phyloP scores from a whole-genome alignment of 1,140 invertebrate species.

The Drosophila orosa region DNA sequence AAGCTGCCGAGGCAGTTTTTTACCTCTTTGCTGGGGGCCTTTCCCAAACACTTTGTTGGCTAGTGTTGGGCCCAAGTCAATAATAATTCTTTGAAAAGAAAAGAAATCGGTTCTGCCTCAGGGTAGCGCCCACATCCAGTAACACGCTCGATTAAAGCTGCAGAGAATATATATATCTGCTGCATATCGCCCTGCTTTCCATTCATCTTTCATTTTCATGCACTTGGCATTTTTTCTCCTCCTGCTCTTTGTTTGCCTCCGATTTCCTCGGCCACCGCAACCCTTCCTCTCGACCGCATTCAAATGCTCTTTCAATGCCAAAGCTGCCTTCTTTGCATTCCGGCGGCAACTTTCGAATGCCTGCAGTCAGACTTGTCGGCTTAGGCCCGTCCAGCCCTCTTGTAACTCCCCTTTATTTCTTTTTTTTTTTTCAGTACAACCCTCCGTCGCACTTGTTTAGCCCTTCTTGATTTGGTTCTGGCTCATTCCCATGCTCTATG shows the following conservation, averaged over 20 bases:
- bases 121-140: slow-evolving; percentile 34
- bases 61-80: slow-evolving; percentile 39
- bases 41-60: slow-evolving; percentile 15
- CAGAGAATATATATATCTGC: slow-evolving; percentile 23
- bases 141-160: slow-evolving; percentile 74
- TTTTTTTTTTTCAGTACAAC: slow-evolving; percentile 2
- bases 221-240: slow-evolving; percentile 68
- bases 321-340: slow-evolving; percentile 66
- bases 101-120: slow-evolving; percentile 29
- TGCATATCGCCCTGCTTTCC: neutral
- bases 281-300: slow-evolving; percentile 25
- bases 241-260: slow-evolving; percentile 44
- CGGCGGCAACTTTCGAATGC: slow-evolving; percentile 41
- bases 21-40: neutral
- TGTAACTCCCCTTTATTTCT: slow-evolving; percentile 16
- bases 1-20: slow-evolving; percentile 13
- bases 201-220: slow-evolving; percentile 65
- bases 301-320: slow-evolving; percentile 78
- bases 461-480: slow-evolving; percentile 33
- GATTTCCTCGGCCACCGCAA: neutral
- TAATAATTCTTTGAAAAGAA: slow-evolving; percentile 41
- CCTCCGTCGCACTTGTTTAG: neutral
- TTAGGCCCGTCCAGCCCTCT: slow-evolving; percentile 48
- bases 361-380: slow-evolving; percentile 77
- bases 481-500: slow-evolving; percentile 7